Conservation (phyloP, 64 coral and sea anemone species). For the Pocillopora damicornis region DNA sequence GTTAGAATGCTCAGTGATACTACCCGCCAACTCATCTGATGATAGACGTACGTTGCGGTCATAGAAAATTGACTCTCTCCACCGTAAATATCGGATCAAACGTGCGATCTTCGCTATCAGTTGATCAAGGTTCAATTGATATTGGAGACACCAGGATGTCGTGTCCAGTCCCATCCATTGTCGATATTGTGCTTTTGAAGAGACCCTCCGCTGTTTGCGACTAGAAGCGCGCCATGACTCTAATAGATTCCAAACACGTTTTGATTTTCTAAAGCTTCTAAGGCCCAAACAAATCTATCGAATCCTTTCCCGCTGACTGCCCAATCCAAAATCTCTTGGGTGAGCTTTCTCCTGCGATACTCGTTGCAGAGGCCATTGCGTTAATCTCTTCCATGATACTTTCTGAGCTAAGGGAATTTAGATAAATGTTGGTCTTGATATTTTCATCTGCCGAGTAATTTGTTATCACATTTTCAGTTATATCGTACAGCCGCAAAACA, state of each 20-base stretch:
- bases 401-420: neutral
- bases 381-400: neutral
- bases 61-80: neutral
- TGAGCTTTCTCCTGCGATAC: neutral
- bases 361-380: neutral
- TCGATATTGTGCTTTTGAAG: neutral
- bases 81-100: neutral
- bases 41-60: no score
- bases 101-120: neutral
- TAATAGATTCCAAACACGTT: neutral
- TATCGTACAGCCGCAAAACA: neutral
- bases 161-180: conserved; percentile 28
- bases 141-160: conserved; percentile 1
- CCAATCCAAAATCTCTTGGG: neutral
- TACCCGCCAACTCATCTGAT: no score
- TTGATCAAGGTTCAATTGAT: neutral
- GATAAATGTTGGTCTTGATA: neutral
- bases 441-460: neutral
- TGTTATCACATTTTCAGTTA: neutral
- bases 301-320: neutral
- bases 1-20: no score
- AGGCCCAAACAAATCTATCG: neutral
- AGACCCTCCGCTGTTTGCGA: conserved; percentile 2
- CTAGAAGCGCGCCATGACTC: neutral
- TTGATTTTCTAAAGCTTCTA: neutral